Evolutionary conservation across 2,888 invertebrate genomes (phyloP).

Genomic region (Coronaproctus castanopsis): DNA sequence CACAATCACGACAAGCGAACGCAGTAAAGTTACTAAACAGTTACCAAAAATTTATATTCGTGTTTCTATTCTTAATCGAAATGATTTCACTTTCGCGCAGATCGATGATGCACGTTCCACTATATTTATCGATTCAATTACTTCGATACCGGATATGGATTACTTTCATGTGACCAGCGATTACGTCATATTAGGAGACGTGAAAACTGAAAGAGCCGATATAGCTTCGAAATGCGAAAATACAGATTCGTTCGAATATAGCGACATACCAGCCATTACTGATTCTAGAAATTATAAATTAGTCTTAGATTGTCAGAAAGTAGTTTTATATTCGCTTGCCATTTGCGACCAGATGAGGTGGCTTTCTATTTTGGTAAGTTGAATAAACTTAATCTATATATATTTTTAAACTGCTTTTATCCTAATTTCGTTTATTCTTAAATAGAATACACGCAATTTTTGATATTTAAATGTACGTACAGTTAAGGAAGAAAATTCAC

Average conservation of each 20-base stretch:
- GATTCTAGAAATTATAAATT: slow-evolving; percentile 26
- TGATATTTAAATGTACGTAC: too few species aligned
- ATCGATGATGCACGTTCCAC: too few species aligned
- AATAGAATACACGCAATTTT: too few species aligned
- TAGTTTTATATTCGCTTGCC: slow-evolving; percentile 52
- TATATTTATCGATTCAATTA: too few species aligned
- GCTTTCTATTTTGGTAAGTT: slow-evolving; percentile 67
- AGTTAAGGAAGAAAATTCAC: too few species aligned
- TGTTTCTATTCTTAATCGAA: too few species aligned
- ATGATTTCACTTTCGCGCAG: too few species aligned
- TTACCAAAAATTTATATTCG: too few species aligned
- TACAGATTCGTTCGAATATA: not conserved
- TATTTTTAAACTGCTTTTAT: not conserved
- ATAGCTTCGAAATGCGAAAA: not conserved
- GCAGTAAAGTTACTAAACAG: too few species aligned
- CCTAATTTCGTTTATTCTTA: too few species aligned
- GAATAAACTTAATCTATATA: slow-evolving; percentile 7
- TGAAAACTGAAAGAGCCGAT: slow-evolving; percentile 28
- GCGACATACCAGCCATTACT: slow-evolving; percentile 1
- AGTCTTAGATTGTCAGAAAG: slow-evolving; percentile 37
- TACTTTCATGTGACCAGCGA: slow-evolving; percentile 37
- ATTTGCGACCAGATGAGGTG: slow-evolving; percentile 81
- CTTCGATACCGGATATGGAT: too few species aligned
- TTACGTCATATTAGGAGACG: slow-evolving; percentile 43
- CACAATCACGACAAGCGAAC: too few species aligned